Percentiles rank a stretch among this genome's conserved stretches.
Conservation (phyloP, 2,888 invertebrate species). For the Lissonota sp. region DNA sequence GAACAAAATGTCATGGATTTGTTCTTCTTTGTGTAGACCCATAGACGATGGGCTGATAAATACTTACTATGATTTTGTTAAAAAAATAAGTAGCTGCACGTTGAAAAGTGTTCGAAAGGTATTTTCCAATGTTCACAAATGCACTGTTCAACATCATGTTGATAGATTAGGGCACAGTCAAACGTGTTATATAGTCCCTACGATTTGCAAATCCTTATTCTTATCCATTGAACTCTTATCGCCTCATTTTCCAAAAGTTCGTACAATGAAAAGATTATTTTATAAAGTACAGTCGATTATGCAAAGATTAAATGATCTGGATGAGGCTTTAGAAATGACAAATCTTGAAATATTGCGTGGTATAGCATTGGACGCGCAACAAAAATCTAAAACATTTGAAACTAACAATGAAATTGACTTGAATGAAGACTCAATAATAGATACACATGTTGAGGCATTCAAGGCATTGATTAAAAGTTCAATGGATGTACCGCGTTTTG, state of each 20-base stretch:
- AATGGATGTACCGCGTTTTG: conserved; percentile 57
- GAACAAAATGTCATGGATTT: conserved; percentile 38
- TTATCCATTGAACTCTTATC: conserved; percentile 42
- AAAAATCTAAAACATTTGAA: conserved; percentile 10
- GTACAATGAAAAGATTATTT: no score
- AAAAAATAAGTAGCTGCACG: conserved; percentile 21
- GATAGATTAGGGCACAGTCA: conserved; percentile 52
- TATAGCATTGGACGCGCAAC: conserved; percentile 31
- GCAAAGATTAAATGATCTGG: conserved; percentile 31
- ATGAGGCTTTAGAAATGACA: conserved; percentile 36
- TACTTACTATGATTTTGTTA: conserved; percentile 20
- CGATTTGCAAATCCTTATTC: conserved; percentile 58
- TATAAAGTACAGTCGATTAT: conserved; percentile 12
- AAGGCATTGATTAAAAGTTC: conserved; percentile 55
- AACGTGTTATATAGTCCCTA: conserved; percentile 47
- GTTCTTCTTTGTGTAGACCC: conserved; percentile 36
- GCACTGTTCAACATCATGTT: conserved; percentile 30
- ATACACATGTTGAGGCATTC: conserved; percentile 58
- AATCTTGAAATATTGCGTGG: conserved; percentile 27
- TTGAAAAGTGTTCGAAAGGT: conserved; percentile 42
- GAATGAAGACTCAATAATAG: no score
- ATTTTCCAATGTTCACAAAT: conserved; percentile 28
- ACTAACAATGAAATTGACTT: not conserved
- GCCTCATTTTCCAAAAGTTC: no score
- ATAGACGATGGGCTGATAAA: conserved; percentile 24